Base-by-base conservation (phyloP, 2,797 vertebrate species). In the Dicrostonyx torquatus region DNA sequence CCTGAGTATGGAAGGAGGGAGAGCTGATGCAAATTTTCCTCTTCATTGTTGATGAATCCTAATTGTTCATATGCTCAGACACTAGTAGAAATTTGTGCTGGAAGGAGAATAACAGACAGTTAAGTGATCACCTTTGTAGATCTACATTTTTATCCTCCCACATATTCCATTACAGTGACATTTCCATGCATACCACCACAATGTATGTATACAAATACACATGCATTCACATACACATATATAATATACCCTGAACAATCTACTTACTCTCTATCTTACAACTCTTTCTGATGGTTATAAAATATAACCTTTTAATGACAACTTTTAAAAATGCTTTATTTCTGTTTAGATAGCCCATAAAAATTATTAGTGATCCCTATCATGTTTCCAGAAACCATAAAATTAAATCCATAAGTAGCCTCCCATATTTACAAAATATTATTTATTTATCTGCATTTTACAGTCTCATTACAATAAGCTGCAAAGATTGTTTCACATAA, bases 391-490 rank as follows among this genome's bases (percentile, higher is more conserved):
- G 26, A 80, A 13, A 62, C 7, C 17, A 94, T 83, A 64, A 92
- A 18, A 76, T 70, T 22, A 92, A 94, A 3, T 2, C 2, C 50
- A 10, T 55, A 90, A 18, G 7, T 40, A 64, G 31, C 3, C 34
- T 83, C 13, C 22, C 2, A 6, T 8, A 26, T 60, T 95, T 34
- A 87, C 0, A 64, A 7, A 11, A 24, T 85, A 43, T n/a, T 4
- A 87, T 80, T 68, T 77, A 18, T 34, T 22, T 90, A 2, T 64
- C 15, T 72, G 24, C 12, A n/a, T 91, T 97, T 93, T 14, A 22
- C 31, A 87, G 48, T 84, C 12, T 79, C 5, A 55, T 82, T 93
- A 62, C 72, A 17, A 68, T 31, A 55, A 84, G 73, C 20, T 78
- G 45, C 26, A 45, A 87, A 91, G 94, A 78, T 29, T 58, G 50